phyloP scores from a whole-genome alignment of 2,888 invertebrate genomes.

The Athalia circularis region DNA sequence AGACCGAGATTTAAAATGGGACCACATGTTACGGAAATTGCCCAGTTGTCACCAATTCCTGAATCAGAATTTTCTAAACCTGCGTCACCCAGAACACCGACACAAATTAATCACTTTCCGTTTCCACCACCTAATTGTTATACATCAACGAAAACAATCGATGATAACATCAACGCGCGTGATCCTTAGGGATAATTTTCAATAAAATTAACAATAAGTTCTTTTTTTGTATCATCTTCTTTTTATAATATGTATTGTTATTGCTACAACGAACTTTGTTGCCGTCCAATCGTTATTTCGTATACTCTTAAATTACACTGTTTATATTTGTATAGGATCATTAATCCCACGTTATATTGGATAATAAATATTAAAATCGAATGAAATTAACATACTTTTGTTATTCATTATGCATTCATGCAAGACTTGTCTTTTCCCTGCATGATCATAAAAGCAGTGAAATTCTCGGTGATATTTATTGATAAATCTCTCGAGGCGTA shows the following conservation, averaged over 20 bases:
- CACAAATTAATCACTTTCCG: conserved; percentile 72
- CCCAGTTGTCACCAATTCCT: conserved; percentile 81
- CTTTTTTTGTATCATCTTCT: background rate
- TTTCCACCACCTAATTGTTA: conserved; percentile 64
- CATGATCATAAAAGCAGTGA: no score
- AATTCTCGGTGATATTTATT: no score
- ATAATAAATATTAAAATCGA: conserved; percentile 32
- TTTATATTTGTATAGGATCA: background rate
- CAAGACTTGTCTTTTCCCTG: background rate
- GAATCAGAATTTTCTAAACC: conserved; percentile 84
- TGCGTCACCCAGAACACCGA: conserved; percentile 77
- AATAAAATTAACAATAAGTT: background rate
- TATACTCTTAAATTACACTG: conserved; percentile 8
- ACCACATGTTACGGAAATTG: conserved; percentile 69
- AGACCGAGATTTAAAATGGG: conserved; percentile 68
- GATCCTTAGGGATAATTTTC: background rate
- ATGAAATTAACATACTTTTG: background rate
- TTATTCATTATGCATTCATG: background rate
- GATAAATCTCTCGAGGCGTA: no score
- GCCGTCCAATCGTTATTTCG: conserved; percentile 31
- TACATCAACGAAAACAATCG: background rate
- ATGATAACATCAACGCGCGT: conserved; percentile 8
- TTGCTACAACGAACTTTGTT: conserved; percentile 34
- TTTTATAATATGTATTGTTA: background rate
- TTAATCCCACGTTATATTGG: conserved; percentile 7